Percentiles rank a stretch among this genome's conserved stretches.
Evolutionary conservation across 2,888 invertebrate genomes (phyloP).

Genomic region (Drosophila mayaguana): DNA sequence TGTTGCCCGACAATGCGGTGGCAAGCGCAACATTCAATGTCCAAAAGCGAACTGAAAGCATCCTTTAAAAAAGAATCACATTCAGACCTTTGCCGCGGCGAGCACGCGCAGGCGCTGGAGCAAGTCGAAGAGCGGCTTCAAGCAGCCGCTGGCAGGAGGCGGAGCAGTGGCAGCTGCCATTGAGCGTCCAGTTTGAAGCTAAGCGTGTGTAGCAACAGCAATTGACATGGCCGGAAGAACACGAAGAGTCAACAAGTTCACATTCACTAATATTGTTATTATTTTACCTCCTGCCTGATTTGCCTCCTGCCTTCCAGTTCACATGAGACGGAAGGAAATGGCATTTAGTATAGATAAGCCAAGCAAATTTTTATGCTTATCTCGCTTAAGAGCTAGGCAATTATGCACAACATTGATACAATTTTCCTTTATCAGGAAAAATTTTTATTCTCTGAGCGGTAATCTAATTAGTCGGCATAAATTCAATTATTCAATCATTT

Average conservation of each 20-base stretch:
- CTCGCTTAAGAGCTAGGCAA: not conserved
- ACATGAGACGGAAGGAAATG: constrained; percentile 27
- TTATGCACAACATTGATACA: constrained; percentile 13
- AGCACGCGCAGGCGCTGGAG: constrained; percentile 55
- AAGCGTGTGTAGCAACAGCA: constrained; percentile 14
- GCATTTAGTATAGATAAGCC: constrained; percentile 10
- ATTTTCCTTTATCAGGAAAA: not conserved
- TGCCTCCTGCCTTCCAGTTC: constrained; percentile 16
- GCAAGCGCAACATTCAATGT: constrained; percentile 45
- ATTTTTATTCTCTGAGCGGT: not conserved
- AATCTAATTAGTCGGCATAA: not conserved
- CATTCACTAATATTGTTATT: constrained; percentile 4
- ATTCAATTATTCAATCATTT: constrained; percentile 13
- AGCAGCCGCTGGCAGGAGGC: not conserved
- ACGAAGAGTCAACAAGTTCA: constrained; percentile 36
- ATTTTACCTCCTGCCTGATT: not conserved
- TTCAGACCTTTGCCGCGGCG: not conserved
- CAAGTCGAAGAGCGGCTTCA: constrained; percentile 44
- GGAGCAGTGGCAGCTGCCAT: not conserved
- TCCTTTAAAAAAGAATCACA: constrained; percentile 17
- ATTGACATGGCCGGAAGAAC: constrained; percentile 16
- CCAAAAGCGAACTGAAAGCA: constrained; percentile 54
- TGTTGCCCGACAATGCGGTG: not conserved
- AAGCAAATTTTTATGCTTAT: not conserved
- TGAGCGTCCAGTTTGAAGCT: constrained; percentile 25